Evolutionary conservation across 2,888 invertebrate species (phyloP), one percentile per base, ranked within the genome.

Genomic region (Drosophila planitibia): DNA sequence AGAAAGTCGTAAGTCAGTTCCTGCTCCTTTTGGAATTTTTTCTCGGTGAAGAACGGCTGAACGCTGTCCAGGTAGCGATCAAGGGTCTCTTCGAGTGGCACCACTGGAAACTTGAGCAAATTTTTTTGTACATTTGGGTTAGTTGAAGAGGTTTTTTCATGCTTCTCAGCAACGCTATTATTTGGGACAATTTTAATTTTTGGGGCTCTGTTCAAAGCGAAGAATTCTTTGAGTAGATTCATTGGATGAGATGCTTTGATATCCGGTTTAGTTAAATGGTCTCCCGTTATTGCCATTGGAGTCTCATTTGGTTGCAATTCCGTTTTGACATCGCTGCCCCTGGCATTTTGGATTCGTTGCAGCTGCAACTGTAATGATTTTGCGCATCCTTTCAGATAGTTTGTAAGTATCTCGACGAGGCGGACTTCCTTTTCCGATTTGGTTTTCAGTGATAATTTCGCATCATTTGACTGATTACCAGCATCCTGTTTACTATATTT

Each of bases 11-110:
- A 93, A 0, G 96, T 95, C 51, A 97, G 86, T 67, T 94, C 94
- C 68, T 95, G 94, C 60, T 98, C 97, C 41, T 94, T 94, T 28
- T 94, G 92, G 92, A 96, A 96, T 92, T 98, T 97, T 49, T 95
- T 94, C 59, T 95, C 95, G 81, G 94, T 95, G 58, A 98, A 93
- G 86, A 97, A 95, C 9, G 99, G 98, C 86, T 95, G 95, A 2
- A 97, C 96, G 35, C 97, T 96, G 89, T 94, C 95, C 33, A 97
- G 92, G 92, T 96, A 97, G 92, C 96, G 96, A n/a, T 94, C 93
- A 57, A 98, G 94, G 0, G 98, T 99, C 64, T 96, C 95, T 61
- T 96, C 94, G 0, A 99, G 94, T 78, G 96, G 95, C 47, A 98
- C 97, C 28, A 98, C 96, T 39, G 98, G 98, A 53, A 62, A 97